Conservation (phyloP, 1,140 invertebrate species). For the Acromyrmex heyeri region DNA sequence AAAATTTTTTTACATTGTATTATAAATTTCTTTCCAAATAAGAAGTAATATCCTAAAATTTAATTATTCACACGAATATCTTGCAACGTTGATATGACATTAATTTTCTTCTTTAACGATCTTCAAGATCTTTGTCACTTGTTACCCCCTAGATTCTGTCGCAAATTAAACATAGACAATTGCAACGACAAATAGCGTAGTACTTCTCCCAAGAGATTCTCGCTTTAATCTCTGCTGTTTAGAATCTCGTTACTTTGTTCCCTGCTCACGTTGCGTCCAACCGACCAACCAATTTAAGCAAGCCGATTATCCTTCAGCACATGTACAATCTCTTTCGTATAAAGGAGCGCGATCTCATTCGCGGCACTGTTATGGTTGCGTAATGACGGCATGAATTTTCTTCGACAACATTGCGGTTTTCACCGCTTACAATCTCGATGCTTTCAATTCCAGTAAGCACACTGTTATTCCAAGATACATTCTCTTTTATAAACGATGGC, state of each 20-base stretch:
- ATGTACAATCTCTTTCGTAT: slow-evolving; percentile 44
- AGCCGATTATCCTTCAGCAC: slow-evolving; percentile 52
- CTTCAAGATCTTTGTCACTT: neutral
- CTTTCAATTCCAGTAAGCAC: slow-evolving; percentile 19
- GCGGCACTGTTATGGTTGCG: slow-evolving; percentile 49
- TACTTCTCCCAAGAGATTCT: slow-evolving; percentile 1
- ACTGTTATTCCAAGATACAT: slow-evolving; percentile 23
- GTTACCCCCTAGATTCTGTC: neutral
- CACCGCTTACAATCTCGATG: slow-evolving; percentile 34
- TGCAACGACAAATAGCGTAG: neutral
- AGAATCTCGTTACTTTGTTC: slow-evolving; percentile 59
- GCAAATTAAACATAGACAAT: slow-evolving; percentile 26
- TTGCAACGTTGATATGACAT: neutral
- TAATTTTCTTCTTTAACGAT: neutral
- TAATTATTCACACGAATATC: neutral
- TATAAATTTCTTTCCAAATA: neutral
- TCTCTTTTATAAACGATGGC: slow-evolving; percentile 19
- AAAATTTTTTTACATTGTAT: neutral
- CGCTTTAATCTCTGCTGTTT: slow-evolving; percentile 53
- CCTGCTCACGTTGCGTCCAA: slow-evolving; percentile 27
- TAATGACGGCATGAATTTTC: slow-evolving; percentile 54
- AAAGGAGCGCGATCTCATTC: slow-evolving; percentile 58
- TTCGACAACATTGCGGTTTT: slow-evolving; percentile 54
- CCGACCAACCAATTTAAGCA: slow-evolving; percentile 53
- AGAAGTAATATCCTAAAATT: neutral